Base-by-base conservation (phyloP, 2,797 vertebrate genomes). In the Chaunax sp. region DNA sequence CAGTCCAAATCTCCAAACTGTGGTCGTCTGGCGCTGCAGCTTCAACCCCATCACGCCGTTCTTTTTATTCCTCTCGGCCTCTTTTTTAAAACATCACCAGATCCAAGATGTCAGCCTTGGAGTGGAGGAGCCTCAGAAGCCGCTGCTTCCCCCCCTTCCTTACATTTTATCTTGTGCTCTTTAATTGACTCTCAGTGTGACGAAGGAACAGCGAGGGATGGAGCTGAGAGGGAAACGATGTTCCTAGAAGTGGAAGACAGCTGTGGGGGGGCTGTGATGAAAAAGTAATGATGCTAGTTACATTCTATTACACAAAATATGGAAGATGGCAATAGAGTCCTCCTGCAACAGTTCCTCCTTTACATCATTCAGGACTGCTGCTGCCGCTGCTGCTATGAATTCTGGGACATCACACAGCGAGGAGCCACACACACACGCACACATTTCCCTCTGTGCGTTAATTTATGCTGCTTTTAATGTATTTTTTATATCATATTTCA, bases 281-380 rank as follows among this genome's bases (percentile, higher is more conserved):
- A 90, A 90, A 83, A 87, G 80, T 91, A 87, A 90, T 91, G 89
- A 89, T 45, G 73, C 83, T 78, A 78, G 79, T 90, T 87, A 85
- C 81, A 78, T 89, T 88, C 81, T 84, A 87, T 88, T 86, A 89
- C 74, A 71, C 47, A 56, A 78, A 84, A 87, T 82, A 72, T 74
- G 74, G 81, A 63, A 68, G 77, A 85, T 25, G 66, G 66, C 80
- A 58, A 74, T 76, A 72, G 80, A 76, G 75, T 58, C 74, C 65
- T 83, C 15, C 72, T 30, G 78, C 59, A 67, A 82, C 75, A 52
- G 66, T 77, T 81, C 73, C 77, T 62, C 64, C 76, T 66, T 77
- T 81, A 86, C 84, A 87, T 86, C 85, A 72, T 18, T 28, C 49
- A 59, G 64, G 8, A 37, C 80, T 23, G 62, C 56, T 11, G 59